Evolutionary conservation across 2,113 vertebrate genomes (phyloP).

Genomic region (Panthera uncia): DNA sequence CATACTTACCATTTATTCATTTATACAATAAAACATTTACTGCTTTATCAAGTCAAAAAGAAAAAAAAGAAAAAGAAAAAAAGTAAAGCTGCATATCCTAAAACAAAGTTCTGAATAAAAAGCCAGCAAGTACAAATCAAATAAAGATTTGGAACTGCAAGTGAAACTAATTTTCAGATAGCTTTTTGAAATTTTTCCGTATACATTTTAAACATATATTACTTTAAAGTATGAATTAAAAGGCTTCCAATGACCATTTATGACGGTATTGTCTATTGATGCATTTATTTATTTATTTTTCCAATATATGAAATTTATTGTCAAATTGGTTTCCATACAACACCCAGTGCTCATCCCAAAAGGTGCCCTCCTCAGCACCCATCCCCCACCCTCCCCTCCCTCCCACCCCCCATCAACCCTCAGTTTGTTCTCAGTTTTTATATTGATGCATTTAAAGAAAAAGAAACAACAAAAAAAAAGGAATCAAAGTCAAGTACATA

Average conservation of each 20-base stretch:
- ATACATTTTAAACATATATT: neutral
- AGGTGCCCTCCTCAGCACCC: too few species aligned
- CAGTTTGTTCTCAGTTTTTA: too few species aligned
- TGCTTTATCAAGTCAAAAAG: too few species aligned
- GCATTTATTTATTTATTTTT: neutral
- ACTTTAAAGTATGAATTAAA: slow-evolving; percentile 18
- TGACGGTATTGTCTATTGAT: neutral
- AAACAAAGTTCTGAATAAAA: slow-evolving; percentile 33
- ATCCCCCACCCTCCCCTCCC: too few species aligned
- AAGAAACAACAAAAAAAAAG: neutral
- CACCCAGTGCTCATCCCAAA: too few species aligned
- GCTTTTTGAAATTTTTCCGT: neutral
- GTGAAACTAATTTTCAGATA: slow-evolving; percentile 9
- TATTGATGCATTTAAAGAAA: neutral
- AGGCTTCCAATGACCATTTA: neutral
- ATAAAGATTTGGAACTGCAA: neutral
- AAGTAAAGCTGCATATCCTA: neutral
- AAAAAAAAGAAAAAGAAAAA: neutral
- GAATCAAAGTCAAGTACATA: neutral
- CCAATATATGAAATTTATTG: too few species aligned
- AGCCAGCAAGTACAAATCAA: neutral
- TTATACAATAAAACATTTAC: too few species aligned
- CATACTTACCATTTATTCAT: too few species aligned
- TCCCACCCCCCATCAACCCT: too few species aligned
- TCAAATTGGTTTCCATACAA: too few species aligned